Base-by-base conservation (phyloP, 2,797 vertebrate genomes). In the Benthosema pterotum region DNA sequence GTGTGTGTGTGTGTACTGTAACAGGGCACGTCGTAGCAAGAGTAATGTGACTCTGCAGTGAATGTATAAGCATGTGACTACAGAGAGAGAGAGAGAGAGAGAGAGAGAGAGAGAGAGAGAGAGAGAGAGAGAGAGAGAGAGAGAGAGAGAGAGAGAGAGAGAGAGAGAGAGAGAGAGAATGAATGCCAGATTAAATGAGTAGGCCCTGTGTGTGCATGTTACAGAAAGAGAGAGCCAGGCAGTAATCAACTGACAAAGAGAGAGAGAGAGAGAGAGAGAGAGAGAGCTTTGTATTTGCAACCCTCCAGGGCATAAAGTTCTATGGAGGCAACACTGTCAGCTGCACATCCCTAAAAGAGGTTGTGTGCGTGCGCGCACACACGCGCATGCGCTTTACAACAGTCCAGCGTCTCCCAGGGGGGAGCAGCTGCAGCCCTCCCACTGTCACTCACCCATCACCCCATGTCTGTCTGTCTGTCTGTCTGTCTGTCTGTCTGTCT, bases 1-100 rank as follows among this genome's bases (percentile, higher is more conserved):
- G 32, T 52, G 28, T 14, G 15, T 19, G 15, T 14, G 11, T 28
- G 42, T 14, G 49, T 43, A 71, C 32, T 48, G 60, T 56, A 53
- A 64, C 46, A 57, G 0, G 15, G 63, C 32, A 49, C 65, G 67
- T 43, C 71, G 65, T 70, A 64, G 69, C 62, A 59, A 54, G 15
- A 53, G 80, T 75, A 77, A 77, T 43, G 12, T 67, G 60, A 77
- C 57, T 63, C 71, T 54, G 47, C 52, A 57, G 47, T 65, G 56
- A 64, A 67, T 71, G 62, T 66, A 53, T 52, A 65, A 50, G 53
- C 49, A 53, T 57, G 61, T 42, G 65, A 60, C 51, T 45, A 45
- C 14, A 51, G 38, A 28, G 52, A 28, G 42, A 11, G 52, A 11
- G 52, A 12, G 13, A 11, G 28, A 19, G 57, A 15, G 42, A 28